Base-by-base conservation (phyloP, 2,888 invertebrate species). In the Tachina fera region DNA sequence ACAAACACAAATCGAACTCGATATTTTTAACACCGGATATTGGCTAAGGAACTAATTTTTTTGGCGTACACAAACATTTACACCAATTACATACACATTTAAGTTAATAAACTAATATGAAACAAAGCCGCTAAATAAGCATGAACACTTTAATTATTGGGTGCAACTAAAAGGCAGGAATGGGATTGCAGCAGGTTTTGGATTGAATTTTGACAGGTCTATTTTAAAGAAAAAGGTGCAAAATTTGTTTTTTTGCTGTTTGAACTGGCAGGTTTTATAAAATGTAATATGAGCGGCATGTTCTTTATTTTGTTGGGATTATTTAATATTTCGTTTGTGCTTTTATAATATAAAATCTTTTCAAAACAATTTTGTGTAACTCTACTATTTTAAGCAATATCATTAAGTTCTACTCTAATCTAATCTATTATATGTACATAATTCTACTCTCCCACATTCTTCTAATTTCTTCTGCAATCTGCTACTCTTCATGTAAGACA, bases 1-100 rank as follows among this genome's bases (percentile, higher is more conserved):
- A 49, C 10, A 13, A 14, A 31, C 0, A 6, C 47, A 8, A 22
- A 56, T 41, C 22, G 3, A 56, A 56, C 11, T 53, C 3, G 41
- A 53, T 70, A 70, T 45, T 79, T 79, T 1, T 31, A 60, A 51
- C 51, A 79, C 45, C 53, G 56, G 71, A 63, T 63, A 71, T 71
- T 56, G 39, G 56, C n/a, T 11, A 16, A 53, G 45, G 16, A 61
- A 63, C 43, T 16, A 3, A 56, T 43, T 0, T 9, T 31, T 16
- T 71, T 9, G 49, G 49, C 39, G 19, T 63, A 51, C 49, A 43
- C 63, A 45, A 45, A 45, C 22, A 45, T 56, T 58, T 39, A 16
- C 1, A 39, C 22, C 51, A 60, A 68, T 77, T 67, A 60, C 47
- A 16, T 58, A 75, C 47, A 19, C 19, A 68, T 72, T 72, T 47